phyloP scores from a whole-genome alignment of 1,140 invertebrate species.

The Leptinotarsa lineolata region DNA sequence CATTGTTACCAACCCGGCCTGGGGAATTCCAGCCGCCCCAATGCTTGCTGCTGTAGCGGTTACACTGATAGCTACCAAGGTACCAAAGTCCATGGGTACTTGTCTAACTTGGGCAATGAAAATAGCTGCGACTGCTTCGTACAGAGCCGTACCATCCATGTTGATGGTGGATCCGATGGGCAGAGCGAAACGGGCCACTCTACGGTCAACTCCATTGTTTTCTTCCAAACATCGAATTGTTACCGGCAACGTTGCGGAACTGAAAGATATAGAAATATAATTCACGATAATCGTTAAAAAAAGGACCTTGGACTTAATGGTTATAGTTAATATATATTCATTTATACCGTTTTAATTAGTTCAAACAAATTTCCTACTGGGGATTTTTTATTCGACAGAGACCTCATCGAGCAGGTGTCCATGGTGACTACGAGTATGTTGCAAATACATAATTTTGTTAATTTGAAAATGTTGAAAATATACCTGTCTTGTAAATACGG shows the following conservation, averaged over 20 bases:
- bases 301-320: too few relatives aligned
- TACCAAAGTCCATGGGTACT: conserved; percentile 67
- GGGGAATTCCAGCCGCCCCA: conserved; percentile 87
- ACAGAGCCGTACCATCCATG: conserved; percentile 85
- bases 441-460: too few relatives aligned
- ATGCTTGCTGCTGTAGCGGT: conserved; percentile 86
- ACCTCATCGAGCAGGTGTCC: too few relatives aligned
- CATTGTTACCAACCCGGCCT: conserved; percentile 83
- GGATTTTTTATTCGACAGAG: too few relatives aligned
- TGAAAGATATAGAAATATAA: conserved; percentile 46
- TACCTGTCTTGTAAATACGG: too few relatives aligned
- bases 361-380: too few relatives aligned
- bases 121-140: conserved; percentile 83
- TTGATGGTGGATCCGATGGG: conserved; percentile 87
- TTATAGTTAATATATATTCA: too few relatives aligned
- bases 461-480: too few relatives aligned
- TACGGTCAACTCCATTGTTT: conserved; percentile 73
- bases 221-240: conserved; percentile 80
- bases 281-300: too few relatives aligned
- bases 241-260: conserved; percentile 74
- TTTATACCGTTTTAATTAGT: too few relatives aligned
- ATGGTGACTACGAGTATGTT: too few relatives aligned
- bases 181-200: conserved; percentile 81
- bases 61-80: conserved; percentile 65
- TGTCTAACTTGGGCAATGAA: conserved; percentile 81